phyloP scores from a whole-genome alignment of 2,113 vertebrate genomes.

The Gallinago media region DNA sequence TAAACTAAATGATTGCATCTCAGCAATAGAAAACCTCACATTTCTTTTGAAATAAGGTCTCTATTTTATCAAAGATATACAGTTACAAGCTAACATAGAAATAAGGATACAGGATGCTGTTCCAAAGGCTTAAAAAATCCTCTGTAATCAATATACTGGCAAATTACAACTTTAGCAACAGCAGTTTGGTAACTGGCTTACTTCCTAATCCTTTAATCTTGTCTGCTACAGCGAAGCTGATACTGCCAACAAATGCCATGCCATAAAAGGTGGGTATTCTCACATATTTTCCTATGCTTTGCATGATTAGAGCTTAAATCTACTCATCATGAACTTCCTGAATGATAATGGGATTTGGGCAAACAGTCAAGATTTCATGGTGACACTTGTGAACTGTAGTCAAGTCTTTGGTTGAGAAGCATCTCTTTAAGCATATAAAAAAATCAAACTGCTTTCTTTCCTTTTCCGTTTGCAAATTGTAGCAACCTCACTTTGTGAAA shows the following conservation, averaged over 20 bases:
- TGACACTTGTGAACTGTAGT: background rate
- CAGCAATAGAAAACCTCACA: background rate
- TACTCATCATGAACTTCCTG: constrained; percentile 16
- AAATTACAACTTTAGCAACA: constrained; percentile 5
- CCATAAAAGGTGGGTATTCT: constrained; percentile 49
- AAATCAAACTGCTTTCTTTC: background rate
- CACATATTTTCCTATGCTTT: constrained; percentile 33
- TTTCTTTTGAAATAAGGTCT: background rate
- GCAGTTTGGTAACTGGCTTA: constrained; percentile 10
- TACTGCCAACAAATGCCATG: constrained; percentile 27
- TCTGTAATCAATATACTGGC: constrained; percentile 36
- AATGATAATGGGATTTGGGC: constrained; percentile 24
- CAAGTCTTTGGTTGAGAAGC: background rate
- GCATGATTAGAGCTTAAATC: constrained; percentile 28
- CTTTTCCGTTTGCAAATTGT: background rate
- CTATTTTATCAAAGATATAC: background rate
- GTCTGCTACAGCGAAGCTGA: background rate
- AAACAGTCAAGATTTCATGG: constrained; percentile 10
- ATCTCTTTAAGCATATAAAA: background rate
- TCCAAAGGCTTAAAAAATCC: background rate
- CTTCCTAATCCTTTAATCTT: constrained; percentile 57
- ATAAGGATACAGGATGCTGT: background rate
- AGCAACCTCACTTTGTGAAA: background rate
- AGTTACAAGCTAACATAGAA: background rate
- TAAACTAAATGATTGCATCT: background rate